Evolutionary conservation across 2,888 invertebrate genomes (phyloP).

Genomic region (Agonum fuliginosum): DNA sequence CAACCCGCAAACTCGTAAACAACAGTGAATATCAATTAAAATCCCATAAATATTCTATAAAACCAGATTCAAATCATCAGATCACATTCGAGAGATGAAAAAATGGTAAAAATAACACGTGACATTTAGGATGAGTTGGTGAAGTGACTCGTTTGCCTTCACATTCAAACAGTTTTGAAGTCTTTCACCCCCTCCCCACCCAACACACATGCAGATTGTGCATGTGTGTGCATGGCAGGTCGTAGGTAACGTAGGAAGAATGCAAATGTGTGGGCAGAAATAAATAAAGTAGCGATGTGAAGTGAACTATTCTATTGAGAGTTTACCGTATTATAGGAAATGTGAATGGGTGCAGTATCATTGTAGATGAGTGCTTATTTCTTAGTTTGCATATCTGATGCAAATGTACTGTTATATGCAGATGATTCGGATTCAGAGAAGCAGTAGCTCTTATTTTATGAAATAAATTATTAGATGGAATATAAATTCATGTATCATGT

Average conservation of each 20-base stretch:
- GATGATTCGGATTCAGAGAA: too few species aligned
- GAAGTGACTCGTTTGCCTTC: slow-evolving; percentile 52
- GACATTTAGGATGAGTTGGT: slow-evolving; percentile 56
- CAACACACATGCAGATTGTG: background rate
- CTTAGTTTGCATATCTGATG: background rate
- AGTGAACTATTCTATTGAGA: too few species aligned
- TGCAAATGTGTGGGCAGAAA: background rate
- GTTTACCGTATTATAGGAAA: background rate
- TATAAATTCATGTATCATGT: too few species aligned
- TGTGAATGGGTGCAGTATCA: background rate
- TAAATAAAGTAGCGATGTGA: background rate
- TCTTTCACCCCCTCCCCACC: background rate
- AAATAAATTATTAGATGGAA: too few species aligned
- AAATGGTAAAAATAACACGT: slow-evolving; percentile 44
- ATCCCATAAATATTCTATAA: background rate
- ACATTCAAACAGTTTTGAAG: slow-evolving; percentile 39
- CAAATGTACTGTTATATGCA: too few species aligned
- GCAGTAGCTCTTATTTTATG: too few species aligned
- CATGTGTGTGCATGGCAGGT: background rate
- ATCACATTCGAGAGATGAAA: background rate
- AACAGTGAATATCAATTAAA: background rate
- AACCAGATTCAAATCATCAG: background rate
- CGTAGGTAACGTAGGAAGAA: background rate
- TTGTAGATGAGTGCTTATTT: background rate
- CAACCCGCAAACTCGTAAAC: background rate